Conservation (phyloP, 1,140 invertebrate genomes). For the Schlechtendalia chinensis region DNA sequence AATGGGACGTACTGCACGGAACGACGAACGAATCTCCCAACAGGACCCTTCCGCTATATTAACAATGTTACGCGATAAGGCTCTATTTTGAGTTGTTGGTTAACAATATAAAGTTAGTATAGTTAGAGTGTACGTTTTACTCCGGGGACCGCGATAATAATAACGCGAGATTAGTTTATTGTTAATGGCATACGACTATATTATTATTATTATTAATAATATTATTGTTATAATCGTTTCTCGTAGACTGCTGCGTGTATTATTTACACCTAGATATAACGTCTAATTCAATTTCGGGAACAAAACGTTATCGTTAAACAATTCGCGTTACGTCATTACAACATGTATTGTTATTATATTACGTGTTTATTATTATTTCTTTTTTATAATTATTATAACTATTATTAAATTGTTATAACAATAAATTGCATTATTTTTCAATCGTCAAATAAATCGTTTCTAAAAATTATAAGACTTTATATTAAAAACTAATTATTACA, state of each 20-base stretch:
- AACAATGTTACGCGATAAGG: constrained; percentile 5
- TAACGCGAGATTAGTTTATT: not conserved
- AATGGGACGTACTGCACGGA: not conserved
- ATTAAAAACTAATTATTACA: no score
- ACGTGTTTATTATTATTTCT: no score
- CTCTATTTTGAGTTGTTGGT: not conserved
- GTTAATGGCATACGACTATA: not conserved
- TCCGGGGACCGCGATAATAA: not conserved
- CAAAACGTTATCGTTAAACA: not conserved
- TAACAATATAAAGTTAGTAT: constrained; percentile 19
- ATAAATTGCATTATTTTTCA: no score
- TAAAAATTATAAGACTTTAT: no score
- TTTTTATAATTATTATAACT: no score
- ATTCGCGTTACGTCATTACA: no score
- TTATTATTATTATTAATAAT: not conserved
- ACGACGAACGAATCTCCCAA: not conserved
- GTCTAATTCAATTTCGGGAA: not conserved
- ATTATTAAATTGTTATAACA: no score
- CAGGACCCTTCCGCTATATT: constrained; percentile 1
- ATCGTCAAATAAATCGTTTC: no score
- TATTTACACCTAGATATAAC: no score
- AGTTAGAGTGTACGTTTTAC: constrained; percentile 15
- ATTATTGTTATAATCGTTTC: no score
- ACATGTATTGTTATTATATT: no score
- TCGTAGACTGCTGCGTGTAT: not conserved